Evolutionary conservation across 1,140 invertebrate genomes (phyloP), one percentile per base, ranked within the genome.

Genomic region (Bactericera cockerelli): DNA sequence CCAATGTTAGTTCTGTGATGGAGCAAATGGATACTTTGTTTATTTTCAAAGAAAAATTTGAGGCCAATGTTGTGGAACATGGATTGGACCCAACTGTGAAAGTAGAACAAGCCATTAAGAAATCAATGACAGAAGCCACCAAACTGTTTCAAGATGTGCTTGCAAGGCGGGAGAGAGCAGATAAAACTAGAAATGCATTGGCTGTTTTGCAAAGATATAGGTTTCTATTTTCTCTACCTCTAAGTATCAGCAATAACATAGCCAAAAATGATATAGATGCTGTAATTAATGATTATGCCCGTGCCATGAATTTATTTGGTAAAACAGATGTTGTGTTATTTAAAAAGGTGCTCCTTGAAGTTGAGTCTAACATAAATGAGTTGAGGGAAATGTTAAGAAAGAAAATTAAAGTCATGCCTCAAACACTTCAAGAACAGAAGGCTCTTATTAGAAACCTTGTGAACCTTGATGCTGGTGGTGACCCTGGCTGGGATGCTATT

Each of bases 231-330:
- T 93, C 94, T 69, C 77, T 99, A 62, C 93, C 95, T 1, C 83
- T 89, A 28, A 87, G 86, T 56, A 97, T 99, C 58, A 91, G 98
- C 64, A 84, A 84, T 59, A 95, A 95, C 66, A 93, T 98, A 61
- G 80, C 86, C 64, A 87, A 88, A 67, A 92, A 89, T 54, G 95
- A 99, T 68, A 98, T 95, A 70, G 93, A 98, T 71, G 80, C 95
- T 22, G 90, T 98, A 21, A 94, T 99, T 57, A 99, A 96, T 70
- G 96, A 99, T 72, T 99, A 97, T 70, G 86, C 90, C 0, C 78
- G 95, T 67, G 95, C 93, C 2, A 94, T 93, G 68, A 93, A 94
- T 69, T 76, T 98, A 11, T 99, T 98, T 77, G 87, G 89, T 62
- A 91, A 94, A 71, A 94, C 90, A 26, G 91, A 98, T 70, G 82